phyloP scores from a whole-genome alignment of 2,888 invertebrate species.

The Octodonta nipae region DNA sequence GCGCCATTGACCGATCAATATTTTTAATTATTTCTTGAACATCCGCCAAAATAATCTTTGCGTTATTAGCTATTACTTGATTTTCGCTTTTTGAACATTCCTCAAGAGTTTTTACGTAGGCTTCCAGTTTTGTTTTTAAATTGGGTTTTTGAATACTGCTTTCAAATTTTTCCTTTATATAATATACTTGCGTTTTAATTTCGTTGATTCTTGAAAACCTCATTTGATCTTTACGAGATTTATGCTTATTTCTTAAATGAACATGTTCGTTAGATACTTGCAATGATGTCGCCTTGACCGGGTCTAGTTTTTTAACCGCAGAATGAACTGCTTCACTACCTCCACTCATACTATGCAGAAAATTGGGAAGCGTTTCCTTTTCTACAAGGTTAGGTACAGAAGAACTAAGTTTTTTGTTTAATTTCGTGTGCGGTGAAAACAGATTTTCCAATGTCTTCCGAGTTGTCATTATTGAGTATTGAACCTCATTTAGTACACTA shows the following conservation, averaged over 20 bases:
- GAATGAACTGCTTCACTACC: too few relatives aligned
- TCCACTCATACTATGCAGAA: conserved; percentile 9
- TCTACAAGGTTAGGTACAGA: conserved; percentile 8
- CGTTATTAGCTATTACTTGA: conserved; percentile 13
- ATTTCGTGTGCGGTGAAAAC: not conserved
- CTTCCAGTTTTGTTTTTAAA: conserved; percentile 14
- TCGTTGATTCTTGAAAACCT: conserved; percentile 17
- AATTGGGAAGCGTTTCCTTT: conserved; percentile 1
- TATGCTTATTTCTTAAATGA: conserved; percentile 8
- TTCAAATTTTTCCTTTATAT: conserved; percentile 16
- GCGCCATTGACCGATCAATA: too few relatives aligned
- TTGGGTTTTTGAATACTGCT: conserved; percentile 12
- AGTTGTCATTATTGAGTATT: conserved; percentile 5
- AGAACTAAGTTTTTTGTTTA: conserved; percentile 5
- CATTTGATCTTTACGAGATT: not conserved
- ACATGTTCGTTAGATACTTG: conserved; percentile 12
- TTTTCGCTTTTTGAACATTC: conserved; percentile 12
- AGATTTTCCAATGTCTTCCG: not conserved
- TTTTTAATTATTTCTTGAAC: conserved; percentile 12
- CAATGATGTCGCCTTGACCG: conserved; percentile 12
- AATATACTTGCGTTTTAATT: conserved; percentile 17
- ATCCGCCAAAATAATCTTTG: conserved; percentile 13
- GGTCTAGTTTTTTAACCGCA: conserved; percentile 1
- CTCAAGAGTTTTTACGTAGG: conserved; percentile 10
- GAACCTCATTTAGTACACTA: conserved; percentile 9